Conservation (phyloP, 2,888 invertebrate species). For the Ametastegia equiseti region DNA sequence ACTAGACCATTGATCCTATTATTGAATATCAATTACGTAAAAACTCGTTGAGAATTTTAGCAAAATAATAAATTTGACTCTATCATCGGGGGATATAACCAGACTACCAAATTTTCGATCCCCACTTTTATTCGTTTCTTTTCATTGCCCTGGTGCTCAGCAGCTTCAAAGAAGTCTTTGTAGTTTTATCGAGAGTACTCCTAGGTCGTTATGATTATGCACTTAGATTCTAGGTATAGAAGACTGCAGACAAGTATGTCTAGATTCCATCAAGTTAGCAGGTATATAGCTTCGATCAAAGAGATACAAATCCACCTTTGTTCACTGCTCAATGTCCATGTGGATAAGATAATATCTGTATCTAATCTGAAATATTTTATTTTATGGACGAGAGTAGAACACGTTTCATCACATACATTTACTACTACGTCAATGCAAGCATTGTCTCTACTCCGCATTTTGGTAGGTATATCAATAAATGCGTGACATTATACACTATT, state of each 20-base stretch:
- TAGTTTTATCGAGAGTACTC: conserved; percentile 19
- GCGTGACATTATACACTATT: too few relatives aligned
- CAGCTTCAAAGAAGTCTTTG: conserved; percentile 16
- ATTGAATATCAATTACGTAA: too few relatives aligned
- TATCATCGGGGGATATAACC: too few relatives aligned
- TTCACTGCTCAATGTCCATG: conserved; percentile 45
- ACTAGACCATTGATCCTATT: too few relatives aligned
- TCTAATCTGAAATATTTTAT: conserved; percentile 37
- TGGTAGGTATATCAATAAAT: too few relatives aligned
- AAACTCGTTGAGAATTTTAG: too few relatives aligned
- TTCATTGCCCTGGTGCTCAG: conserved; percentile 1
- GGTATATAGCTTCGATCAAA: background rate
- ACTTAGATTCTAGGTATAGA: background rate
- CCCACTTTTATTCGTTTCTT: too few relatives aligned
- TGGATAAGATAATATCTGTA: conserved; percentile 45
- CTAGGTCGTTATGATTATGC: conserved; percentile 8
- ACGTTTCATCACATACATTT: background rate
- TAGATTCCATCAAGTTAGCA: background rate
- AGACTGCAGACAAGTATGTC: conserved; percentile 12
- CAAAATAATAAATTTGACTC: too few relatives aligned
- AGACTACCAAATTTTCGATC: too few relatives aligned
- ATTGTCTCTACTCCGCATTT: background rate
- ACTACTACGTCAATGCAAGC: background rate
- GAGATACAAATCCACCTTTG: conserved; percentile 37
- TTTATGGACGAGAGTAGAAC: background rate